These are phyloP conservation scores for Carollia perspicillata DNA, from an alignment of 2,113 vertebrate species.

Conservation along the genomic window DNA sequence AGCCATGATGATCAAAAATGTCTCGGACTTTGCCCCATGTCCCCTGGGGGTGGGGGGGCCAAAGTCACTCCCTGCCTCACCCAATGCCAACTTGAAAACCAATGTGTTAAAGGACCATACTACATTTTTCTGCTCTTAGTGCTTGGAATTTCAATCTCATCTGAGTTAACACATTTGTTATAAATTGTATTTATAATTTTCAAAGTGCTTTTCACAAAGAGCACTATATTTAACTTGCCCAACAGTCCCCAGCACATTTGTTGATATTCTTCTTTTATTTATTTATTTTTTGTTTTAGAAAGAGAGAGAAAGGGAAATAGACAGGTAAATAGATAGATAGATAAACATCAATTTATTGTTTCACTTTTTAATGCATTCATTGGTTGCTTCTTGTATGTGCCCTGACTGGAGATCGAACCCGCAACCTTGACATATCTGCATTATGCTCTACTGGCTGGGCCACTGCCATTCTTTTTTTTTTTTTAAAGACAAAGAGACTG, in stretches of 20 bases:
- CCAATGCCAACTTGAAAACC: not conserved
- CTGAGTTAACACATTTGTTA: conserved; percentile 55
- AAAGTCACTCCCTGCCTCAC: not conserved
- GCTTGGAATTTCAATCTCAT: conserved; percentile 21
- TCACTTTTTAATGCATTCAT: no score
- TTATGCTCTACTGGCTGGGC: no score
- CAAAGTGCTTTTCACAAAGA: conserved; percentile 40
- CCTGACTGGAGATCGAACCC: no score
- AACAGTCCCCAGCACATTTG: conserved; percentile 9
- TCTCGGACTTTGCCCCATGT: not conserved
- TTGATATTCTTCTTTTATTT: conserved; percentile 20
- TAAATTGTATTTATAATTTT: conserved; percentile 53
- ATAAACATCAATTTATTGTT: no score
- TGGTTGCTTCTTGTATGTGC: no score
- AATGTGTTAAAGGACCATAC: not conserved
- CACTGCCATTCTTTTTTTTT: no score
- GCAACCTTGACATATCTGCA: no score
- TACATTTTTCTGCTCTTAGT: not conserved
- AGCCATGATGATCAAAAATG: not conserved
- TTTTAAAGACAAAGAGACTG: not conserved
- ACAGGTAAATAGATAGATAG: no score
- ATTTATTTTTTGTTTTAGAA: no score
- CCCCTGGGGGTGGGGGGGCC: not conserved
- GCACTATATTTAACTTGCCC: conserved; percentile 38
- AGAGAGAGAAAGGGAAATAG: no score